Percentiles rank a stretch among this genome's conserved stretches.
Conservation (phyloP, 1,140 invertebrate species). For the Gryllus bimaculatus region DNA sequence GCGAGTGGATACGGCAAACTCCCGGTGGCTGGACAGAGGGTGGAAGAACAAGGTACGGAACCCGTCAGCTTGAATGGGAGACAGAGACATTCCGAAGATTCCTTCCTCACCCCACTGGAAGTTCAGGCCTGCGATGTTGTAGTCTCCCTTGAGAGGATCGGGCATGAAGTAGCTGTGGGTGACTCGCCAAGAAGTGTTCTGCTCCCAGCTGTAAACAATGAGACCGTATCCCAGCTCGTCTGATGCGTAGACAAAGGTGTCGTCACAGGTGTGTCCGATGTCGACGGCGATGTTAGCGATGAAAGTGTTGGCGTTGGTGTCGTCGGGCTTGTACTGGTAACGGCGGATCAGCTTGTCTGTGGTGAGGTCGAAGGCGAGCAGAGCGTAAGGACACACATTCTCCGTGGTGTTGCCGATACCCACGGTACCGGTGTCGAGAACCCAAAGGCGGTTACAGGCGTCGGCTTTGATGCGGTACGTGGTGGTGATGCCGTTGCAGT, state of each 20-base stretch:
- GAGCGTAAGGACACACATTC: conserved; percentile 59
- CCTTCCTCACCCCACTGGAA: conserved; percentile 76
- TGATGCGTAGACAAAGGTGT: conserved; percentile 68
- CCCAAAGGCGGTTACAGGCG: conserved; percentile 66
- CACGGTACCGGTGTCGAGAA: conserved; percentile 68
- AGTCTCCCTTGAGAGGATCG: conserved; percentile 56
- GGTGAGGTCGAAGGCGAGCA: conserved; percentile 65
- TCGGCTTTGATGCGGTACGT: conserved; percentile 66
- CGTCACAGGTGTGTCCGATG: conserved; percentile 60
- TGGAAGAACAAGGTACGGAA: conserved; percentile 64
- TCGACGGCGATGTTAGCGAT: conserved; percentile 75
- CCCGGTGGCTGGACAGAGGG: conserved; percentile 60
- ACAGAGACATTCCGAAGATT: conserved; percentile 66
- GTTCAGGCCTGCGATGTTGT: conserved; percentile 39
- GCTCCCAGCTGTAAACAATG: conserved; percentile 63
- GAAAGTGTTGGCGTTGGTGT: conserved; percentile 64
- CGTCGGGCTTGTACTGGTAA: conserved; percentile 57
- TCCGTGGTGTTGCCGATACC: conserved; percentile 49
- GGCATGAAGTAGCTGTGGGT: conserved; percentile 66
- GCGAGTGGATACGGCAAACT: conserved; percentile 65
- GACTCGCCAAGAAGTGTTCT: conserved; percentile 63
- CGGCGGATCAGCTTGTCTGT: conserved; percentile 58
- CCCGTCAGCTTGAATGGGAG: conserved; percentile 51
- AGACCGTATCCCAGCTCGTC: conserved; percentile 72
- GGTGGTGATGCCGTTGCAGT: conserved; percentile 64